Percentiles rank a stretch among this genome's conserved stretches.
Conservation (phyloP, 2,797 vertebrate genomes). For the Sphenodon punctatus region DNA sequence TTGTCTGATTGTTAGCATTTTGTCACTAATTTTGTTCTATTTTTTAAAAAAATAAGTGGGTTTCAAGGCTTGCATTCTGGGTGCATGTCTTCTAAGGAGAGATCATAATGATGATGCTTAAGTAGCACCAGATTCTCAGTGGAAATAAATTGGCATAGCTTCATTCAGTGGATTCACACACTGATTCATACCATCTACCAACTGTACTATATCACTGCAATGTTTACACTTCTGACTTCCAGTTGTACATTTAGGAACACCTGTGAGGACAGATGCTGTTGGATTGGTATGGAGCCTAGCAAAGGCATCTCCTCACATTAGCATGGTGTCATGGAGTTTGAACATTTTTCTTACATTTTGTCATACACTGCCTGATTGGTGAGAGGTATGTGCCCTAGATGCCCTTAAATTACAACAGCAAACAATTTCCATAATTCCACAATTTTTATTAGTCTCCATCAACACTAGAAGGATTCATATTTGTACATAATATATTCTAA, state of each 20-base stretch:
- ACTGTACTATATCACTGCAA: neutral
- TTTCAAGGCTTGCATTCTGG: neutral
- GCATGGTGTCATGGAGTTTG: neutral
- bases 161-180: neutral
- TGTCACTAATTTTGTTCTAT: neutral
- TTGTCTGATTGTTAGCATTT: neutral
- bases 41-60: neutral
- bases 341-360: neutral
- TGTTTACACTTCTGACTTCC: neutral
- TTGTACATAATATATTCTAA: conserved; percentile 2
- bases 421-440: neutral
- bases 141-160: neutral
- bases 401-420: conserved; percentile 6
- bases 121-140: neutral
- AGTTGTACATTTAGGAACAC: neutral
- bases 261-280: neutral
- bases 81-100: neutral
- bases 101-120: neutral
- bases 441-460: conserved; percentile 20
- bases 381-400: neutral
- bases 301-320: neutral
- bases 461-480: neutral
- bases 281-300: neutral
- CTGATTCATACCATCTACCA: neutral
- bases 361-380: neutral